phyloP scores from a whole-genome alignment of 1,140 invertebrate genomes.

The Orchesella cincta region DNA sequence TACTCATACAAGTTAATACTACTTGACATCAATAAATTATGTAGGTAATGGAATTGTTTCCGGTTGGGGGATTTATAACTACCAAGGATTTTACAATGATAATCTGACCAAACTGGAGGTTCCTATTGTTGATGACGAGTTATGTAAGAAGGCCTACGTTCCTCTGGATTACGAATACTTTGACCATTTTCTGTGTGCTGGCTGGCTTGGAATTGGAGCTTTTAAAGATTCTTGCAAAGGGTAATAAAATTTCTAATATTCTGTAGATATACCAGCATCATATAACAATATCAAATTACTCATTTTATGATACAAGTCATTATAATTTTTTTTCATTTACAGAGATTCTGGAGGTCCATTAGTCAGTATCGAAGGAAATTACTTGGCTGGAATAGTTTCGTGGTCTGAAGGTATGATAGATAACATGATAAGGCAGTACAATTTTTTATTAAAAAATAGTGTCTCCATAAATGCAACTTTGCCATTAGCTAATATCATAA shows the following conservation, averaged over 20 bases:
- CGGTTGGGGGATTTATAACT: not conserved
- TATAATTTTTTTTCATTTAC: too few relatives aligned
- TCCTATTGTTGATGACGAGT: not conserved
- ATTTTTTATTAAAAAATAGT: not conserved
- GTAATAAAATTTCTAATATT: not conserved
- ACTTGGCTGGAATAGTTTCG: not conserved
- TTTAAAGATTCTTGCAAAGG: conserved; percentile 16
- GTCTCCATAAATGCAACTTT: too few relatives aligned
- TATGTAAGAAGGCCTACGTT: not conserved
- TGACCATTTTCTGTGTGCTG: not conserved
- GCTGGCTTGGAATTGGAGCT: not conserved
- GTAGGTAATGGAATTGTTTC: not conserved
- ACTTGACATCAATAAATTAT: not conserved
- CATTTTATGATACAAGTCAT: not conserved
- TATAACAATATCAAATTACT: not conserved
- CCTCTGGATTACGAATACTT: not conserved
- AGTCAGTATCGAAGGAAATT: not conserved
- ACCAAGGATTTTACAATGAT: not conserved
- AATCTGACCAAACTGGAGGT: conserved; percentile 17
- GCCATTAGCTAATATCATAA: too few relatives aligned
- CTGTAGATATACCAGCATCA: not conserved
- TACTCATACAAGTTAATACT: not conserved
- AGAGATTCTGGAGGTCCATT: not conserved
- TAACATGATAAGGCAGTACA: too few relatives aligned
- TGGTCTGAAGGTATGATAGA: not conserved